phyloP scores from a whole-genome alignment of 2,797 vertebrate genomes.

The Macropus fuliginosus region DNA sequence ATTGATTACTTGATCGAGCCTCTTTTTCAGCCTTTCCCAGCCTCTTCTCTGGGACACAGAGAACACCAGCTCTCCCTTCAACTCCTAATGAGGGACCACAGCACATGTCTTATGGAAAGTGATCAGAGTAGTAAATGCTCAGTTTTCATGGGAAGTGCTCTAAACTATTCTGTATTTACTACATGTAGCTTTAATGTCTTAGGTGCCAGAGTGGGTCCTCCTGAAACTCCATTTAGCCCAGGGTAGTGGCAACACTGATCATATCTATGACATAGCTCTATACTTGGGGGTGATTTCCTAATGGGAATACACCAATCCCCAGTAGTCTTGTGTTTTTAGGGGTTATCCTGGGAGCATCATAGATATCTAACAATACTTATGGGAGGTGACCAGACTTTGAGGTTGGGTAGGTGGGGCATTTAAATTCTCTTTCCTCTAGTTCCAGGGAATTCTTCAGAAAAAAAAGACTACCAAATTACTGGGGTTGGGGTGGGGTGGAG shows the following conservation, averaged over 20 bases:
- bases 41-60: background rate
- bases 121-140: background rate
- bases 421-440: background rate
- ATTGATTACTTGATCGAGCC: background rate
- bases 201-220: background rate
- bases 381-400: background rate
- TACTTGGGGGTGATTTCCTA: background rate
- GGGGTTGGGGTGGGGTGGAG: background rate
- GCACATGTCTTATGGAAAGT: background rate
- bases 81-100: background rate
- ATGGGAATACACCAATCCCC: background rate
- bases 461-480: background rate
- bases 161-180: background rate
- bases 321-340: background rate
- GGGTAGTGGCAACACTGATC: background rate
- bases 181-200: background rate
- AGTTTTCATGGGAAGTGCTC: background rate
- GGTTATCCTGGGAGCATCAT: background rate
- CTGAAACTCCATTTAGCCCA: background rate
- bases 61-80: background rate
- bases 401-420: background rate
- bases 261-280: accelerated
- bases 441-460: background rate
- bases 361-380: background rate
- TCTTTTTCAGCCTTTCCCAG: too few species aligned